Base-by-base conservation (phyloP, 2,888 invertebrate species). In the Enoplolaimus lenunculus region DNA sequence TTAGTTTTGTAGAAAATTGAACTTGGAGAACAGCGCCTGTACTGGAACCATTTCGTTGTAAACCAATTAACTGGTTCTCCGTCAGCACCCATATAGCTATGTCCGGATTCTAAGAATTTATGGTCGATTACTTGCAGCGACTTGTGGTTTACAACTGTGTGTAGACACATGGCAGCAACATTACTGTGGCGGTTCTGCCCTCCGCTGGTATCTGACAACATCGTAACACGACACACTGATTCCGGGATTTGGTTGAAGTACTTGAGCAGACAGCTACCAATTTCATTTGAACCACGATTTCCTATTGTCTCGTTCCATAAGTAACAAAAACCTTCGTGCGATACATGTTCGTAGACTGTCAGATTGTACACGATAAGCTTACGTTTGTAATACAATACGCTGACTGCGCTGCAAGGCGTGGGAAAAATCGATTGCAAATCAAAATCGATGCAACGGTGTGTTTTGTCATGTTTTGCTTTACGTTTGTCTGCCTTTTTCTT, bases 101-200 rank as follows among this genome's bases (percentile, higher is more conserved):
- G 69, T 3, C 69, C 69, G n/a, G 60, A 16, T 30, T 69, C 69
- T 33, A 69, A 64, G 30, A 69, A 69, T 29, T 69, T 69, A 3
- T 29, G n/a, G 7, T 34, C 57, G 68, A 69, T 68, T 2, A n/a
- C 31, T 31, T 65, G 21, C n/a, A 69, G 21, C 21, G 2, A n/a
- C 7, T 13, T n/a, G 45, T 28, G 7, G 34, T 31, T 45, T 69
- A n/a, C 7, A 26, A 69, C 69, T 16, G 21, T 26, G 13, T 69
- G 33, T 29, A 69, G 26, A 2, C 21, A 33, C 21, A 33, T n/a
- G 13, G 69, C 69, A 16, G 28, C 28, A 26, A 69, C 30, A 28
- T 45, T 31, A 3, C 7, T 45, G 21, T 45, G 7, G 7, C 45
- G 7, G 21, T 45, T 45, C 45, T 45, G 45, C 7, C 45, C 21